Base-by-base conservation (phyloP, 2,113 vertebrate species). In the Cyrtonyx montezumae region DNA sequence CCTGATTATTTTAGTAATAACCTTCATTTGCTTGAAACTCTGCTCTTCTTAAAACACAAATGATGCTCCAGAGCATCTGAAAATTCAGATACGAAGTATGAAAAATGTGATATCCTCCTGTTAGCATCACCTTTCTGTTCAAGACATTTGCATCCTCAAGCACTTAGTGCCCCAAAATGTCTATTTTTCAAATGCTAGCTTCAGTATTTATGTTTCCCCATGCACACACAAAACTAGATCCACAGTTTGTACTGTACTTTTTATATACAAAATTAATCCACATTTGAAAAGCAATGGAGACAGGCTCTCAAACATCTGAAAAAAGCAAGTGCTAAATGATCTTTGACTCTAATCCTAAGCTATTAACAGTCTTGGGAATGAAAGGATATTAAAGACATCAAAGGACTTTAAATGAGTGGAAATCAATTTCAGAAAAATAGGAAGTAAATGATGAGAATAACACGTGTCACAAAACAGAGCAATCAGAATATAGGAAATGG, bases 381-480 rank as follows among this genome's bases (percentile, higher is more conserved):
- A 87, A 91, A 84, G 19, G 30, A 59, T 82, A 4, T 19, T 67
- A 61, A 84, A 45, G 45, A 56, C 66, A 93, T 34, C 34, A 42
- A 62, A 53, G 51, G 34, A 63, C 15, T 55, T 93, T 81, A 88
- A 88, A 37, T 34, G 16, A 86, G 18, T 88, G 80, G 84, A 94
- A 95, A 93, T 58, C 32, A 89, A 78, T 68, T 61, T 83, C 68
- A 87, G 79, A 92, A 93, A 93, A 77, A 87, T 67, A 85, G 94
- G 71, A 92, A 95, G 91, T 45, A 93, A 93, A 80, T 88, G 87
- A 94, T 87, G 86, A 82, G 40, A 93, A 66, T 67, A 86, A 77
- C 82, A 79, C 6, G 11, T 74, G 90, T 73, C 80, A 71, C 37
- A 76, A 87, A 87, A 48, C 67, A 92, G 56, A 75, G 34, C 53